Conservation (phyloP, 2,888 invertebrate genomes). For the Melipona bicolor region DNA sequence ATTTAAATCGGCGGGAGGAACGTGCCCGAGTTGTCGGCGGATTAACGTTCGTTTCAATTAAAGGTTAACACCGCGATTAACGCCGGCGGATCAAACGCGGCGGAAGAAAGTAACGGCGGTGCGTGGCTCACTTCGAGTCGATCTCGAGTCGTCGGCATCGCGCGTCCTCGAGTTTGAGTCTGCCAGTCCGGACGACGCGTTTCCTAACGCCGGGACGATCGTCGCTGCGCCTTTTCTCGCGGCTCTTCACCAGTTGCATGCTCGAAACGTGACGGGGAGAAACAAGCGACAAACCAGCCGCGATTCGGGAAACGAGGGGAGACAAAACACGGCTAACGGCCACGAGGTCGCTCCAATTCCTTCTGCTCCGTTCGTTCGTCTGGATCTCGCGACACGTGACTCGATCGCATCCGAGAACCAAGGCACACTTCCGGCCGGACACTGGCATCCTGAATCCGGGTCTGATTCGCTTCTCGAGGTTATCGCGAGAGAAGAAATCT, state of each 20-base stretch:
- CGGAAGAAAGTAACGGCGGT: no score
- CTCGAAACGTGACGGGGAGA: neutral
- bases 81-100: neutral
- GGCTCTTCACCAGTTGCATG: conserved; percentile 36
- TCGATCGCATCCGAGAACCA: conserved; percentile 59
- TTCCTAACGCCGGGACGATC: neutral
- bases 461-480: conserved; percentile 54
- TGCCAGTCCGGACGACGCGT: neutral
- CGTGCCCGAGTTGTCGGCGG: neutral
- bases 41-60: conserved; percentile 30
- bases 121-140: conserved; percentile 22
- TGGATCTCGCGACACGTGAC: conserved; percentile 19
- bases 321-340: conserved; percentile 11
- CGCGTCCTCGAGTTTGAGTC: neutral
- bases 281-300: conserved; percentile 4
- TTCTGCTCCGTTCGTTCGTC: neutral
- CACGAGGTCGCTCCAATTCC: conserved; percentile 27
- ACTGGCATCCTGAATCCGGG: conserved; percentile 74
- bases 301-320: neutral
- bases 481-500: conserved; percentile 28
- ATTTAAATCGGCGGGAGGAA: neutral
- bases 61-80: conserved; percentile 29
- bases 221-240: conserved; percentile 10
- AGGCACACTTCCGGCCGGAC: conserved; percentile 75
- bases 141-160: neutral